Base-by-base conservation (phyloP, 2,797 vertebrate genomes). In the Megalops cyprinoides region DNA sequence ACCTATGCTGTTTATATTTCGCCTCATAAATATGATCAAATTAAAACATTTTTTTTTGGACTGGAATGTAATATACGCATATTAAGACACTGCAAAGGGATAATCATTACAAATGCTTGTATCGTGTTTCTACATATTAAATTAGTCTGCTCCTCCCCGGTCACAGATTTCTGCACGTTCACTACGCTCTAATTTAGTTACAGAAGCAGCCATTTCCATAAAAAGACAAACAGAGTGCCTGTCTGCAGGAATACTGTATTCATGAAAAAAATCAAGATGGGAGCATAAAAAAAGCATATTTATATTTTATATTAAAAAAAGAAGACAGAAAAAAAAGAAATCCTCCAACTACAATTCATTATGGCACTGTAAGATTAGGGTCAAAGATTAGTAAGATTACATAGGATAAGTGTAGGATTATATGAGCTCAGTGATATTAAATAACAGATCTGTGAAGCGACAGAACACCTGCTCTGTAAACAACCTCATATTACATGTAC, bases 381-480 rank as follows among this genome's bases (percentile, higher is more conserved):
- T 93, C 92, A 95, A 92, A 94, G 93, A 95, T 94, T 94, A 94
- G 88, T 88, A 82, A 90, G 90, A 80, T 95, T 93, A 94, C 88
- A 89, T 79, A 39, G 90, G 92, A 93, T 94, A 92, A 94, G 92
- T 92, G 93, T 84, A 80, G 90, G 93, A 95, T 95, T 94, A 94
- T 92, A 91, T 84, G 87, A 88, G 91, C 90, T 94, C 90, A 93
- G 87, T 91, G 87, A 93, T 95, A 93, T 93, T 92, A 92, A 94
- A 94, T 93, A 91, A 92, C 91, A 90, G 89, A 93, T 93, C 90
- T 91, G 86, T 91, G 88, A 86, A 90, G 87, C 87, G 85, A 82
- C 82, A 88, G 85, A 91, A 90, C 91, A 93, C 91, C 92, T 93
- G 90, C 84, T 81, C 85, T 79, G 88, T 89, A 90, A 92, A 90